A percentile compares a stretch with the other conserved stretches of the same genome.
phyloP scores from a whole-genome alignment of 2,888 invertebrate genomes.

The Chalcis sispes region DNA sequence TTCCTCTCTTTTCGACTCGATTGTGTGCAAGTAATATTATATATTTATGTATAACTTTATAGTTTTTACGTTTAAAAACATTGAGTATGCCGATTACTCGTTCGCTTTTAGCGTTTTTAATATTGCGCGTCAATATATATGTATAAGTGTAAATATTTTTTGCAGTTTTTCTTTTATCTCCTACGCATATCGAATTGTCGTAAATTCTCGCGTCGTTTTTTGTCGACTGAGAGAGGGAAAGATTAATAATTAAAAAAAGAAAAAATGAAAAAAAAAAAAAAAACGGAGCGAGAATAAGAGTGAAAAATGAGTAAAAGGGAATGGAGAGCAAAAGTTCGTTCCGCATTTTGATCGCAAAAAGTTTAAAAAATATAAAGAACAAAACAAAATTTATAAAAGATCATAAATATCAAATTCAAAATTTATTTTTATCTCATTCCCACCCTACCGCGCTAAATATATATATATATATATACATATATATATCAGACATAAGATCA shows the following conservation, averaged over 20 bases:
- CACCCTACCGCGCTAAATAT: not conserved
- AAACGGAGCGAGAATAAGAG: constrained; percentile 52
- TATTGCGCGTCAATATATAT: constrained; percentile 35
- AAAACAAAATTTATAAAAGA: constrained; percentile 44
- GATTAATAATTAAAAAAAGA: constrained; percentile 39
- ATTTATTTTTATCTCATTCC: constrained; percentile 32
- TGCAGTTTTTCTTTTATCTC: constrained; percentile 6
- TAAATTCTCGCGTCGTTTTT: constrained; percentile 33
- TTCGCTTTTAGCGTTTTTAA: constrained; percentile 11
- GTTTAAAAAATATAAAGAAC: constrained; percentile 41
- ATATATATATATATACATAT: no score
- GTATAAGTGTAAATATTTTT: constrained; percentile 28
- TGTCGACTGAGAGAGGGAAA: constrained; percentile 54
- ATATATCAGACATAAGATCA: constrained; percentile 12
- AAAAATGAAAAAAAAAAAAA: constrained; percentile 54
- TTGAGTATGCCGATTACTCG: constrained; percentile 29
- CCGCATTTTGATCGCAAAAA: constrained; percentile 29
- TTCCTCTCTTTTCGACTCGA: constrained; percentile 52
- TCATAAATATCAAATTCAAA: constrained; percentile 49
- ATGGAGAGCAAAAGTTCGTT: constrained; percentile 40
- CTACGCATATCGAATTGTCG: constrained; percentile 13
- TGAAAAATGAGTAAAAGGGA: constrained; percentile 37
- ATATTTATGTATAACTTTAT: constrained; percentile 13
- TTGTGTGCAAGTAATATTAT: constrained; percentile 31
- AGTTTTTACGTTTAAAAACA: constrained; percentile 43